A percentile compares a stretch with the other conserved stretches of the same genome.
phyloP scores from a whole-genome alignment of 2,797 vertebrate genomes.

The Poecilia picta region DNA sequence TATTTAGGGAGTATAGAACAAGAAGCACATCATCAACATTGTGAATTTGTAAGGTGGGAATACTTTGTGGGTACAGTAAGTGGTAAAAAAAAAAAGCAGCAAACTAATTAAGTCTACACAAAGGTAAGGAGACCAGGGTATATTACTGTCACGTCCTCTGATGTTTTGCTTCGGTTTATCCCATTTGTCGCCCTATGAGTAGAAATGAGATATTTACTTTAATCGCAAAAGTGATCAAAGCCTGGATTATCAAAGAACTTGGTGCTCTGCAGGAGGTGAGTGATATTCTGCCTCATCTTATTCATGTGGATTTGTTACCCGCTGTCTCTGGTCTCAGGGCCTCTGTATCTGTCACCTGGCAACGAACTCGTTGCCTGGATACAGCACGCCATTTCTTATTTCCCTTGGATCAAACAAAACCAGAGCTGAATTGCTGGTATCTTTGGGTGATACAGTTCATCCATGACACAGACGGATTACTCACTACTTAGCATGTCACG shows the following conservation, averaged over 20 bases:
- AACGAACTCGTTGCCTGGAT: conserved; percentile 83
- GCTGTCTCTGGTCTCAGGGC: conserved; percentile 71
- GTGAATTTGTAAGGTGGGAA: background rate
- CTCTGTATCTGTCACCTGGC: conserved; percentile 82
- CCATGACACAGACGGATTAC: background rate
- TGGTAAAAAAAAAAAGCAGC: background rate
- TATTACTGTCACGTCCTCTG: conserved; percentile 24
- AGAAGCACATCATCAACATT: background rate
- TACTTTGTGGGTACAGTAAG: background rate
- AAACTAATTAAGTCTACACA: conserved; percentile 6
- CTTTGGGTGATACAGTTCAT: conserved; percentile 21
- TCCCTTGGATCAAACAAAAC: conserved; percentile 65
- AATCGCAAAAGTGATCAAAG: conserved; percentile 35
- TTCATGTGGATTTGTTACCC: conserved; percentile 58
- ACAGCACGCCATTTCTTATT: conserved; percentile 73
- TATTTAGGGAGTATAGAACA: background rate
- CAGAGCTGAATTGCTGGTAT: conserved; percentile 56
- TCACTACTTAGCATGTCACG: background rate
- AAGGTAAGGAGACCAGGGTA: conserved; percentile 8
- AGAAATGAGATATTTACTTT: conserved; percentile 15
- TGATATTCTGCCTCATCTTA: conserved; percentile 53
- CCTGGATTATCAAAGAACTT: conserved; percentile 42
- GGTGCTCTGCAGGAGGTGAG: conserved; percentile 37
- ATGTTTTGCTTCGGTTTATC: background rate
- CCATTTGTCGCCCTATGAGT: background rate